These are phyloP conservation scores for Mesitornis unicolor DNA, from an alignment of 2,113 vertebrate genomes.

Conservation along the genomic window DNA sequence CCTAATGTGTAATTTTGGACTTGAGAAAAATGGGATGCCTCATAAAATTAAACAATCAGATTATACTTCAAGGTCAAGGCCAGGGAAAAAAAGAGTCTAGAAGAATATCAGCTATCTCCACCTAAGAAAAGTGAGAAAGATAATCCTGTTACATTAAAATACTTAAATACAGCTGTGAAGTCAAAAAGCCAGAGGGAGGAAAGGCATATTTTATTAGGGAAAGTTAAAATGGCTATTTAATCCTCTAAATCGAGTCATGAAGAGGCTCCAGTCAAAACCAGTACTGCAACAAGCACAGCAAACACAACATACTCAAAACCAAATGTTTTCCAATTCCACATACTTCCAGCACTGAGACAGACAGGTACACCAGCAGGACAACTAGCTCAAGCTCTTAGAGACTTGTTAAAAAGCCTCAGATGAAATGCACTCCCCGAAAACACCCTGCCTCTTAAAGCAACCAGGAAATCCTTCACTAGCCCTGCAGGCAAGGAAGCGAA, in stretches of 20 bases:
- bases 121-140: neutral
- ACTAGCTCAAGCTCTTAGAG: neutral
- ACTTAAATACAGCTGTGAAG: neutral
- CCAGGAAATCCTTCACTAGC: neutral
- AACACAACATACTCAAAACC: accelerated
- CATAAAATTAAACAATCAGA: slow-evolving; percentile 55
- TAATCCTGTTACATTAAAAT: neutral
- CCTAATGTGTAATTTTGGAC: slow-evolving; percentile 56
- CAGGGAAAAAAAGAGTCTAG: neutral
- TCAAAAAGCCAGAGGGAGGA: neutral
- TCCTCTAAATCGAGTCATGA: neutral
- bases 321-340: neutral
- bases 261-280: neutral
- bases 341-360: accelerated
- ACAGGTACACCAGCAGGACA: neutral
- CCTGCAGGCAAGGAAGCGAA: neutral
- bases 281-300: neutral
- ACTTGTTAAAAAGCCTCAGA: neutral
- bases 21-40: slow-evolving; percentile 29
- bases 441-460: neutral
- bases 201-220: neutral
- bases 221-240: neutral
- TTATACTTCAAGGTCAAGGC: slow-evolving; percentile 55
- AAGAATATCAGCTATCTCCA: neutral
- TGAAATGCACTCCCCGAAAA: neutral